These are phyloP conservation scores for Forbesichthys agassizii DNA, from an alignment of 2,113 vertebrate species.

Conservation along the genomic window DNA sequence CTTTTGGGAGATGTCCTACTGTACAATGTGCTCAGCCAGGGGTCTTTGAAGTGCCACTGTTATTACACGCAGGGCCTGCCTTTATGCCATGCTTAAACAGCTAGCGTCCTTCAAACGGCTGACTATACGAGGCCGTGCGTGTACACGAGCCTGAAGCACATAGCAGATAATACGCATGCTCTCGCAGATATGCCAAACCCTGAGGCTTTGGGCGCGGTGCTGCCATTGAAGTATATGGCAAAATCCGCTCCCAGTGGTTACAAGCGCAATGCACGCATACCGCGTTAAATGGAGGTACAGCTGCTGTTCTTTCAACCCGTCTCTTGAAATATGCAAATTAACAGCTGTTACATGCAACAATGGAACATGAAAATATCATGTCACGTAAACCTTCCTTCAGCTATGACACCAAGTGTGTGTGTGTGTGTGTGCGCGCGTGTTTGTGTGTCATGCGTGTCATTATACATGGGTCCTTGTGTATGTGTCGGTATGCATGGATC, in stretches of 20 bases:
- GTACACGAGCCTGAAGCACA: background rate
- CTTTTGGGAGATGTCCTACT: slow-evolving; percentile 51
- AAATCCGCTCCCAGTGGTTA: too few relatives aligned
- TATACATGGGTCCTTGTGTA: background rate
- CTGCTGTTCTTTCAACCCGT: slow-evolving; percentile 36
- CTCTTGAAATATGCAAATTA: slow-evolving; percentile 37
- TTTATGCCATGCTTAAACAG: slow-evolving; percentile 45
- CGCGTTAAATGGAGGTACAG: slow-evolving; percentile 15
- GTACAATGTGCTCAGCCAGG: slow-evolving; percentile 40
- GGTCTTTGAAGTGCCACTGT: slow-evolving; percentile 54
- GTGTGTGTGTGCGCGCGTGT: slow-evolving; percentile 10
- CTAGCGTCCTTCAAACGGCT: slow-evolving; percentile 33
- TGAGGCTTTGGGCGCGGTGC: background rate
- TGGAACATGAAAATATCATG: slow-evolving; percentile 43
- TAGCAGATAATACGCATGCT: background rate
- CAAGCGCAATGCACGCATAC: background rate
- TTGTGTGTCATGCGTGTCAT: background rate
- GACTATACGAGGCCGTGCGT: background rate
- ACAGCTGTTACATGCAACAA: slow-evolving; percentile 47
- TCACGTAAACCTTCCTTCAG: slow-evolving; percentile 41
- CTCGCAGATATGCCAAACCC: slow-evolving; percentile 14
- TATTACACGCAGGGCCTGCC: slow-evolving; percentile 49
- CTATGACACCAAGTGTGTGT: slow-evolving; percentile 8
- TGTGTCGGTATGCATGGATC: slow-evolving; percentile 3
- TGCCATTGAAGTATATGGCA: background rate